phyloP scores from a whole-genome alignment of 1,140 invertebrate genomes.

The Drosophila persimilis region DNA sequence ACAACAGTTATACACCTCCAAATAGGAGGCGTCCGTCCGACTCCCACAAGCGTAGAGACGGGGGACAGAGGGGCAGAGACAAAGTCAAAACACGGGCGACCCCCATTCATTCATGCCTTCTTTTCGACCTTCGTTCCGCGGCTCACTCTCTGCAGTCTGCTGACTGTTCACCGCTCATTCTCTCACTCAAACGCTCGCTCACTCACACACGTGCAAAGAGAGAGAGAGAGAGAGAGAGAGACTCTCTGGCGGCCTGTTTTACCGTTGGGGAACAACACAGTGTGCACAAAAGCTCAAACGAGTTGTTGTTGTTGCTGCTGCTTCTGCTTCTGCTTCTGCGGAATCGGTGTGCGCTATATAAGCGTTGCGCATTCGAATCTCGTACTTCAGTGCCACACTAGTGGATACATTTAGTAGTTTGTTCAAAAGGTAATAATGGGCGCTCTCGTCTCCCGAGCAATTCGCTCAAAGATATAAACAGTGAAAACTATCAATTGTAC shows the following conservation, averaged over 20 bases:
- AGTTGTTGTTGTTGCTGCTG: conserved; percentile 37
- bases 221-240: conserved; percentile 31
- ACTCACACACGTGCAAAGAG: conserved; percentile 13
- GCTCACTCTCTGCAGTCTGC: conserved; percentile 19
- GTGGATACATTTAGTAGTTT: conserved; percentile 80
- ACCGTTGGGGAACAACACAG: conserved; percentile 55
- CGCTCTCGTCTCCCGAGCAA: background rate
- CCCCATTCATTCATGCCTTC: conserved; percentile 72
- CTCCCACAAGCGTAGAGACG: background rate
- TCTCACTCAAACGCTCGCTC: conserved; percentile 27
- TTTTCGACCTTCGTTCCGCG: conserved; percentile 68
- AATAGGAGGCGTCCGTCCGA: conserved; percentile 54
- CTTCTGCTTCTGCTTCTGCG: conserved; percentile 32
- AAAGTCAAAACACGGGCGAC: conserved; percentile 7
- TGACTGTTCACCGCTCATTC: conserved; percentile 2
- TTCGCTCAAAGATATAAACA: conserved; percentile 20
- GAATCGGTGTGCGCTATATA: conserved; percentile 73
- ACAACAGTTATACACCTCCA: conserved; percentile 49
- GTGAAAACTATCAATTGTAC: conserved; percentile 34
- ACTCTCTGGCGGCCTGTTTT: conserved; percentile 37
- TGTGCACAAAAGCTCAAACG: conserved; percentile 35
- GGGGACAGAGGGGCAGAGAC: background rate
- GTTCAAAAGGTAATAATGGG: conserved; percentile 68
- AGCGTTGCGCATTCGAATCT: conserved; percentile 76
- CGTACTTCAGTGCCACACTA: conserved; percentile 77